phyloP scores from a whole-genome alignment of 2,797 vertebrate genomes.

The Myotis findleyi region DNA sequence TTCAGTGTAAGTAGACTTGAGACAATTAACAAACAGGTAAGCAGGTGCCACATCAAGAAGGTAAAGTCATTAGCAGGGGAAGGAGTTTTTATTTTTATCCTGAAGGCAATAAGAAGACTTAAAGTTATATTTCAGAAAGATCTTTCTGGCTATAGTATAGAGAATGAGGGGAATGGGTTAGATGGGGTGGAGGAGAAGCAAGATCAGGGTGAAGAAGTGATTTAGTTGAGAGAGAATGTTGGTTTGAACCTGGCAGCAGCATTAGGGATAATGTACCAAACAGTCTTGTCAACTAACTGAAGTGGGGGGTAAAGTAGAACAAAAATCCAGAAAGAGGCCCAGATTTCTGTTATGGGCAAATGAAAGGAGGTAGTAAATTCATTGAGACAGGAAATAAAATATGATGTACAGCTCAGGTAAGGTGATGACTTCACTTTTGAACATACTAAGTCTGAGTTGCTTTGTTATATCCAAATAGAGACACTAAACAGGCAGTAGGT shows the following conservation, averaged over 20 bases:
- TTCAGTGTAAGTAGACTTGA: not conserved
- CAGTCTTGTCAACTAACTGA: not conserved
- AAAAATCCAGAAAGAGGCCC: slow-evolving; percentile 19
- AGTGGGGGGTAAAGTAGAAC: not conserved
- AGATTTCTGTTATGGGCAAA: not conserved
- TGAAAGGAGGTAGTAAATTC: not conserved
- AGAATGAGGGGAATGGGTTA: not conserved
- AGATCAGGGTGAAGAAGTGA: not conserved
- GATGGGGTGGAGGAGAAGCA: not conserved
- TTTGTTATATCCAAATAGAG: not conserved
- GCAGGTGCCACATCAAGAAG: not conserved
- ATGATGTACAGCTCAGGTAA: not conserved
- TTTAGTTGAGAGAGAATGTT: not conserved
- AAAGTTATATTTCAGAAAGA: not conserved
- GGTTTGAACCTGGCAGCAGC: not conserved
- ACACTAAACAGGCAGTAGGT: not conserved
- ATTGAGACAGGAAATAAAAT: not conserved
- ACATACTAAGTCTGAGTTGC: not conserved
- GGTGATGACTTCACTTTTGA: not conserved
- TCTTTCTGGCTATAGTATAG: not conserved
- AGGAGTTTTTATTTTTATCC: slow-evolving; percentile 17
- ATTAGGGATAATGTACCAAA: not conserved
- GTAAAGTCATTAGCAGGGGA: not conserved
- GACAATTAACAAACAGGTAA: not conserved
- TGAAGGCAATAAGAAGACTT: not conserved